phyloP scores from a whole-genome alignment of 2,888 invertebrate species.

The Didymodactylos carnosus region DNA sequence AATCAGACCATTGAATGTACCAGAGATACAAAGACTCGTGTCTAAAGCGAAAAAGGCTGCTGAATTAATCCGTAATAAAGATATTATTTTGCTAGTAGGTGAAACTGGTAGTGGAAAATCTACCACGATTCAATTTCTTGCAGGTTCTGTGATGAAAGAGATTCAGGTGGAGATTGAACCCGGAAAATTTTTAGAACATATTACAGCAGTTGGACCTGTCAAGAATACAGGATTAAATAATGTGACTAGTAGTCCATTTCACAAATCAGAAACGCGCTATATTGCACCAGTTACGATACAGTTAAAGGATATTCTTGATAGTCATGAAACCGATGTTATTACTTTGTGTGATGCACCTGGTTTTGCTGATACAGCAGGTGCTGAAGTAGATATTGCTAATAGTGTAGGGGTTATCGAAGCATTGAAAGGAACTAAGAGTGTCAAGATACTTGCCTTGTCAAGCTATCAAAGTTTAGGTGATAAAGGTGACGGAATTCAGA shows the following conservation, averaged over 20 bases:
- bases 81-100: not conserved
- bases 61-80: not conserved
- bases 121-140: not conserved
- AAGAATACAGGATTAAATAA: not conserved
- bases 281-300: not conserved
- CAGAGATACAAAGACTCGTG: not conserved
- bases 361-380: slow-evolving; percentile 1
- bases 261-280: not conserved
- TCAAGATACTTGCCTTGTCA: not conserved
- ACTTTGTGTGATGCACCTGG: slow-evolving; percentile 1
- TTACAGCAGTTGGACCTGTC: not conserved
- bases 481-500: not conserved
- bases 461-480: not conserved
- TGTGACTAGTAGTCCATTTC: not conserved
- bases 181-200: not conserved
- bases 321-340: not conserved
- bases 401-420: not conserved
- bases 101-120: not conserved
- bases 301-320: not conserved
- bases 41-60: not conserved
- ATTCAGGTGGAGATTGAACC: not conserved
- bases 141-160: not conserved
- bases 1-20: too few species aligned
- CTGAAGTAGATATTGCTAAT: slow-evolving; percentile 1
- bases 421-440: not conserved